Evolutionary conservation across 2,888 invertebrate genomes (phyloP), one percentile per base, ranked within the genome.

Genomic region (Cremastinae sp.): DNA sequence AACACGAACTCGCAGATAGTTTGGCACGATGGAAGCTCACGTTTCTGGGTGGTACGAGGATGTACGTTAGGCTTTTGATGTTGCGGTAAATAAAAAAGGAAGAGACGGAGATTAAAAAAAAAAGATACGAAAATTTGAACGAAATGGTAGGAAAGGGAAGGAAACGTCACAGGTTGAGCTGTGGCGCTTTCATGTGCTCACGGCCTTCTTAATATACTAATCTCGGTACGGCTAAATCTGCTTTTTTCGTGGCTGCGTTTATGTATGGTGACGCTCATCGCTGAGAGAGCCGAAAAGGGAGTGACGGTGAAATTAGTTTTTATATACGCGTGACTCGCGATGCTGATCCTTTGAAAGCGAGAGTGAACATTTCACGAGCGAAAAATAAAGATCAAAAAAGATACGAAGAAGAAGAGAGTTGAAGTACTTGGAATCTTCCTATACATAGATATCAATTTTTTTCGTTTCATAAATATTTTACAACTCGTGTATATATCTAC

Each of bases 241-340:
- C 56, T 76, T 71, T 28, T 56, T 75, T 49, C 64, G 53, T 58
- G 18, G 68, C 68, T 62, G 10, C 75, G 61, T 64, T 75, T 58
- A 68, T 56, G n/a, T 7, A 64, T 41, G 53, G 20, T 37, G 28
- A 22, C 39, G 41, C 28, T 49, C 16, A 18, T 62, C 49, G 47
- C 10, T 45, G 49, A 22, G 18, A 43, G n/a, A 12, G 59, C 43
- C 47, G 1, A 41, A 16, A 45, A n/a, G 10, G 5, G 61, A 22
- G 61, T 22, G 22, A 16, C 58, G 62, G 64, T 69, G 76, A 77
- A 70, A 77, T 77, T 77, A 77, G 73, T 70, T 77, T 77, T 77
- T 77, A 66, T 28, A 28, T 65, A 43, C 59, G 16, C 59, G 16
- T 20, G 59, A 62, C 53, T 59, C 59, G 59, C 39, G 55, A 68